Percentiles rank a stretch among this genome's conserved stretches.
These are phyloP conservation scores for Dryobota labecula DNA, from an alignment of 2,888 invertebrate species.

Conservation along the genomic window DNA sequence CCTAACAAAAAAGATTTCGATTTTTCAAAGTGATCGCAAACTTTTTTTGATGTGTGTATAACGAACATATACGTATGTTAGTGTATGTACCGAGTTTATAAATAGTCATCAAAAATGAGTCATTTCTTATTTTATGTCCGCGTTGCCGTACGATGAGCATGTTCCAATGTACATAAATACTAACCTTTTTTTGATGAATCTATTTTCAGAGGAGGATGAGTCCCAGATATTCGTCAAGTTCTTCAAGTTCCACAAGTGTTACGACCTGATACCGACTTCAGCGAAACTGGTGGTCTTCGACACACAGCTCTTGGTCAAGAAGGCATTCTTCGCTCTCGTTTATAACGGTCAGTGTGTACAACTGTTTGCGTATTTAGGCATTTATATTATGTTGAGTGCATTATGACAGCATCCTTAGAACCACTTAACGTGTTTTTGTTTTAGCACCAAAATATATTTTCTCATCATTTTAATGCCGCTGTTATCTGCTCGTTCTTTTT, in stretches of 20 bases:
- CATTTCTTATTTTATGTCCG: slow-evolving; percentile 52
- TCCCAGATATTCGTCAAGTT: slow-evolving; percentile 99
- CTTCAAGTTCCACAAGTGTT: slow-evolving; percentile 99
- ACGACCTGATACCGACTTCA: slow-evolving; percentile 99
- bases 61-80: slow-evolving; percentile 17
- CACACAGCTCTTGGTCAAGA: slow-evolving; percentile 99
- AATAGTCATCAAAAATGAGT: slow-evolving; percentile 61
- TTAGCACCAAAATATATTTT: slow-evolving; percentile 27
- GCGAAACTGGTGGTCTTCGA: slow-evolving; percentile 99
- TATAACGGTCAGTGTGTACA: slow-evolving; percentile 95
- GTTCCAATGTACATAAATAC: slow-evolving; percentile 59
- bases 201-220: slow-evolving; percentile 97
- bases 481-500: slow-evolving; percentile 40
- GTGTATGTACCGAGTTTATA: slow-evolving; percentile 49
- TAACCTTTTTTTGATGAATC: slow-evolving; percentile 60
- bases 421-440: slow-evolving; percentile 17
- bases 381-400: slow-evolving; percentile 49
- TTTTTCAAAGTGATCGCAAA: too few relatives aligned
- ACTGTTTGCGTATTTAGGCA: slow-evolving; percentile 33
- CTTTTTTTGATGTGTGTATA: too few relatives aligned
- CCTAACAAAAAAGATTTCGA: too few relatives aligned
- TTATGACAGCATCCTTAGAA: slow-evolving; percentile 30
- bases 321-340: slow-evolving; percentile 99
- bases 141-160: slow-evolving; percentile 48
- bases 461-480: slow-evolving; percentile 35